A percentile compares a stretch with the other conserved stretches of the same genome.
These are phyloP conservation scores for Chesias legatella DNA, from an alignment of 2,888 invertebrate species.

Conservation along the genomic window DNA sequence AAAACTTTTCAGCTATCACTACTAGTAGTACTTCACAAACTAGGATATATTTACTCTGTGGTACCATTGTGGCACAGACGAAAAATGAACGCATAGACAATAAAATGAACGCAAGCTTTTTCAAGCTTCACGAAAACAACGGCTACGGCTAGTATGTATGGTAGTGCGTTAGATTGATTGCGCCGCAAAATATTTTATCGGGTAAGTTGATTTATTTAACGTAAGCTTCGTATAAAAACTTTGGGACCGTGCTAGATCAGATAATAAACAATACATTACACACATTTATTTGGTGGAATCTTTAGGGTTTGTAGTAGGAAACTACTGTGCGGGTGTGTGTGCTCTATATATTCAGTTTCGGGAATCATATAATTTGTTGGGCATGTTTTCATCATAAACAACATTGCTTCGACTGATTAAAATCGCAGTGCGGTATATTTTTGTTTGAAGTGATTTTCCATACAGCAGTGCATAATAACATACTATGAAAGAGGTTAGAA, in stretches of 20 bases:
- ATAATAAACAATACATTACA: not conserved
- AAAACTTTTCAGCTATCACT: too few species aligned
- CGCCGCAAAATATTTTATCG: conserved; percentile 80
- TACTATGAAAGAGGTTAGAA: conserved; percentile 52
- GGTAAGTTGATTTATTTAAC: conserved; percentile 54
- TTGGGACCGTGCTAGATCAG: conserved; percentile 1
- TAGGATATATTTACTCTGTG: conserved; percentile 8
- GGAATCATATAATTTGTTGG: conserved; percentile 7
- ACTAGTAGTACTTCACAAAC: too few species aligned
- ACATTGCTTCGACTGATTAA: not conserved
- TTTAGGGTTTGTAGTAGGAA: conserved; percentile 15
- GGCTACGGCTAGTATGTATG: conserved; percentile 77
- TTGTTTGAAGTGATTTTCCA: not conserved
- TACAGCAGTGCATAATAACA: not conserved
- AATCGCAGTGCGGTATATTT: not conserved
- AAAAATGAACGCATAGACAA: conserved; percentile 44
- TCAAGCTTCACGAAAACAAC: conserved; percentile 80
- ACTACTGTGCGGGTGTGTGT: conserved; percentile 44
- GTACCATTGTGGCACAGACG: conserved; percentile 4
- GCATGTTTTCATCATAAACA: not conserved
- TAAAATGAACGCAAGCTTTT: conserved; percentile 61
- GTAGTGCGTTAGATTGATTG: conserved; percentile 83
- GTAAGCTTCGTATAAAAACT: not conserved
- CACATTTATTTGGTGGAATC: conserved; percentile 6
- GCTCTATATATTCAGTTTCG: conserved; percentile 40